These are phyloP conservation scores for Microtus richardsoni DNA, from an alignment of 2,113 vertebrate genomes.

Conservation along the genomic window DNA sequence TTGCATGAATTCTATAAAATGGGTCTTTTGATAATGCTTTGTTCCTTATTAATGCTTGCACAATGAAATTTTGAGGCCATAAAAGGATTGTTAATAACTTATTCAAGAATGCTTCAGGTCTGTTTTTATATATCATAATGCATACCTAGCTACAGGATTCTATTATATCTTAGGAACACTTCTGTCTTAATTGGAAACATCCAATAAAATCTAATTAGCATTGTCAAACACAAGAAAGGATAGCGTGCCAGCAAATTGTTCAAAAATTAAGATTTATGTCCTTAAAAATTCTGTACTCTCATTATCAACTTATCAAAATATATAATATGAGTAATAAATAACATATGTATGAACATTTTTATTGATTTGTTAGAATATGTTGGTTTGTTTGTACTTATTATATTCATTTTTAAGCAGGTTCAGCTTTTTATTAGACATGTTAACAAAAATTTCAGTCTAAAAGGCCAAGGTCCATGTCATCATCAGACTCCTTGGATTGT, in stretches of 20 bases:
- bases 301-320: background rate
- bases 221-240: background rate
- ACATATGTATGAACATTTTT: background rate
- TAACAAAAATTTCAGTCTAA: background rate
- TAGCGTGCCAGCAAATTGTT: background rate
- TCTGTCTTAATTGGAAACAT: background rate
- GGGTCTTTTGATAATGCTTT: background rate
- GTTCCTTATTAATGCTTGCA: conserved; percentile 14
- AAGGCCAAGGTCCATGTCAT: background rate
- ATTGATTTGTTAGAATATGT: background rate
- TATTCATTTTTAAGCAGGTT: no score
- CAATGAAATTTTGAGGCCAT: background rate
- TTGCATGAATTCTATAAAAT: background rate
- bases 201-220: background rate
- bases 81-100: conserved; percentile 9
- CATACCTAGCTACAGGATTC: background rate
- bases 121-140: background rate
- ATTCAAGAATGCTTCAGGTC: background rate
- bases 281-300: background rate
- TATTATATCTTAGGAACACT: background rate
- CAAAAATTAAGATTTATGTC: background rate
- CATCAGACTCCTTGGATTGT: background rate
- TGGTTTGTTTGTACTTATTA: background rate
- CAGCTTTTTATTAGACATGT: no score
- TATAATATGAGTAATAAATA: background rate